Percentiles rank a stretch among this genome's conserved stretches.
Conservation (phyloP, 2,888 invertebrate species). For the Trissolcus japonicus region DNA sequence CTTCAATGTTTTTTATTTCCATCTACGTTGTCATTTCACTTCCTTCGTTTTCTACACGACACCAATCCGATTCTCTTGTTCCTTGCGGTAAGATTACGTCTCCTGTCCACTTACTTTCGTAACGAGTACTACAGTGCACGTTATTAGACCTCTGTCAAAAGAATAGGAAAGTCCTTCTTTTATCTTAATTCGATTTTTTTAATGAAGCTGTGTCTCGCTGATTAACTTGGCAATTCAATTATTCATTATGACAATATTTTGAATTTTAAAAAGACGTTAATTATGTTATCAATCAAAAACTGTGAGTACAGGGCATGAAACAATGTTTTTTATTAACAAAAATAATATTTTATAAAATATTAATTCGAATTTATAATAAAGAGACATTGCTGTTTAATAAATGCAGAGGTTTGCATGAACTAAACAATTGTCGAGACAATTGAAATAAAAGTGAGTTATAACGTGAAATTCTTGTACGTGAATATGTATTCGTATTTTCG, state of each 20-base stretch:
- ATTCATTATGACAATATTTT: neutral
- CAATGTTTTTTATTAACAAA: too few relatives aligned
- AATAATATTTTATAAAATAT: too few relatives aligned
- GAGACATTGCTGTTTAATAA: too few relatives aligned
- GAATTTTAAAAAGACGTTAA: too few relatives aligned
- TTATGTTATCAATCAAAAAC: too few relatives aligned
- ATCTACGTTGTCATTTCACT: conserved; percentile 20
- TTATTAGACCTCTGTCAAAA: conserved; percentile 30
- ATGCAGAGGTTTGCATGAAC: too few relatives aligned
- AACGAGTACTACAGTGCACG: conserved; percentile 31
- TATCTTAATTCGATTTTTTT: conserved; percentile 24
- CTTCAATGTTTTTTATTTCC: conserved; percentile 3
- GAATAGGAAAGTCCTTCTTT: conserved; percentile 20
- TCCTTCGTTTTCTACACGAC: conserved; percentile 28
- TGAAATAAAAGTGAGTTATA: neutral
- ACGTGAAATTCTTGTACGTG: conserved; percentile 45
- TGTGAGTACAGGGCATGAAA: too few relatives aligned
- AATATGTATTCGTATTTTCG: conserved; percentile 44
- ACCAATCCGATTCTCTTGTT: conserved; percentile 60
- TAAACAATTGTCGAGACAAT: too few relatives aligned
- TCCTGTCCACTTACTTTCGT: conserved; percentile 37
- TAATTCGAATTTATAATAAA: too few relatives aligned
- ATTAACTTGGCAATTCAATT: conserved; percentile 14
- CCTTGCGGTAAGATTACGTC: conserved; percentile 59
- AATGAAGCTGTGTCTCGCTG: conserved; percentile 10